phyloP scores from a whole-genome alignment of 2,888 invertebrate genomes.

The Mythimna impura region DNA sequence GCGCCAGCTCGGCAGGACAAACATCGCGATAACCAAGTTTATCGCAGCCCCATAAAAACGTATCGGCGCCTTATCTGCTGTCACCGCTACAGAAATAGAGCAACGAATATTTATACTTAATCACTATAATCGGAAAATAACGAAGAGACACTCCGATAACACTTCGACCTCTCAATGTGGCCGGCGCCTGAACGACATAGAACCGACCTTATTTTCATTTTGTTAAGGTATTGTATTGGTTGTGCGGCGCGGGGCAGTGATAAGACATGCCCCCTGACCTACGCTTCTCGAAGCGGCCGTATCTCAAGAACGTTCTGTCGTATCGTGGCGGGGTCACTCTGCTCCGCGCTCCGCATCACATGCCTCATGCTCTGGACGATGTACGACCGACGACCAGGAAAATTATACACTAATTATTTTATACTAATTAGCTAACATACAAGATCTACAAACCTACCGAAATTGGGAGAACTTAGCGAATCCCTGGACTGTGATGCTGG shows the following conservation, averaged over 20 bases:
- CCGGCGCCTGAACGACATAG: conserved; percentile 25
- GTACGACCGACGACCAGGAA: conserved; percentile 27
- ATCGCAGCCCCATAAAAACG: conserved; percentile 68
- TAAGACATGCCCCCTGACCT: conserved; percentile 76
- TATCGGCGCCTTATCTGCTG: conserved; percentile 68
- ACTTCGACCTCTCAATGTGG: conserved; percentile 68
- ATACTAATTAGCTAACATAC: conserved; percentile 8
- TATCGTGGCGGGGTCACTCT: conserved; percentile 56
- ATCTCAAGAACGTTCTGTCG: conserved; percentile 75
- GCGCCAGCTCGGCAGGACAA: conserved; percentile 52
- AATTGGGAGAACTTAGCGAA: neutral
- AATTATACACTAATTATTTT: conserved; percentile 35
- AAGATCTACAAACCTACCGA: neutral
- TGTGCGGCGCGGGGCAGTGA: conserved; percentile 55
- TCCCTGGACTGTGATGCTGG: neutral
- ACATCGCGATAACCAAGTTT: conserved; percentile 70
- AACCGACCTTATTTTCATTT: conserved; percentile 12
- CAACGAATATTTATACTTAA: conserved; percentile 76
- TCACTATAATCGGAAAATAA: conserved; percentile 85
- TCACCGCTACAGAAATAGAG: conserved; percentile 70
- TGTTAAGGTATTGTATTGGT: conserved; percentile 42
- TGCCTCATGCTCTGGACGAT: conserved; percentile 14
- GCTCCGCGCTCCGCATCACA: conserved; percentile 33
- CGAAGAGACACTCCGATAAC: conserved; percentile 78
- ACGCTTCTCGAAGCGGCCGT: conserved; percentile 68